A percentile compares a stretch with the other conserved stretches of the same genome.
Conservation (phyloP, 2,888 invertebrate genomes). For the Melinaea marsaeus region DNA sequence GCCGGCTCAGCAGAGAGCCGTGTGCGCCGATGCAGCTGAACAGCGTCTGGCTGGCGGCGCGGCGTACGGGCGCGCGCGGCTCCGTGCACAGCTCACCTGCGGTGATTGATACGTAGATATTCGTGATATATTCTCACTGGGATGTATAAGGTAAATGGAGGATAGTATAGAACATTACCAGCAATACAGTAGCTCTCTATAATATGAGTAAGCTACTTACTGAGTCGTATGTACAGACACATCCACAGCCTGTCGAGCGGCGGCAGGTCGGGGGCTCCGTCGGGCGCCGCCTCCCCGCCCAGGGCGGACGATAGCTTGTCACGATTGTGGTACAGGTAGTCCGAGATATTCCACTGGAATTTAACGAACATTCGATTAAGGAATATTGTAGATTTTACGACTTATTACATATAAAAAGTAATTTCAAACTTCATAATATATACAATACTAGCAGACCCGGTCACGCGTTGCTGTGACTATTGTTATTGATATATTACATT, state of each 20-base stretch:
- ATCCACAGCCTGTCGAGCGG: conserved; percentile 97
- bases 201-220: conserved; percentile 51
- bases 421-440: too few species aligned
- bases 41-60: conserved; percentile 97
- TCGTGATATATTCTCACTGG: background rate
- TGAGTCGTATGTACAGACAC: conserved; percentile 93
- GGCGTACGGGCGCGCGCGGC: conserved; percentile 95
- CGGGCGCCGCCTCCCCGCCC: conserved; percentile 86
- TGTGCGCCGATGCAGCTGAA: conserved; percentile 99
- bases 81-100: conserved; percentile 95
- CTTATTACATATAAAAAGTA: too few species aligned
- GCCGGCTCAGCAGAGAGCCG: conserved; percentile 89
- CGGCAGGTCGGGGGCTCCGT: conserved; percentile 89
- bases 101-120: conserved; percentile 12
- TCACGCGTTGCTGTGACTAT: too few species aligned
- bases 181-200: too few species aligned
- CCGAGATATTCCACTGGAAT: conserved; percentile 98
- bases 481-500: too few species aligned
- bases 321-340: conserved; percentile 97
- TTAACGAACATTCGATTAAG: background rate
- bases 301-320: conserved; percentile 87
- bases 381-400: background rate
- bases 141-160: background rate
- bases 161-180: too few species aligned
- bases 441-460: too few species aligned